Evolutionary conservation across 92 coral and sea anemone genomes (phyloP).

Genomic region (Pocillopora meandrina): DNA sequence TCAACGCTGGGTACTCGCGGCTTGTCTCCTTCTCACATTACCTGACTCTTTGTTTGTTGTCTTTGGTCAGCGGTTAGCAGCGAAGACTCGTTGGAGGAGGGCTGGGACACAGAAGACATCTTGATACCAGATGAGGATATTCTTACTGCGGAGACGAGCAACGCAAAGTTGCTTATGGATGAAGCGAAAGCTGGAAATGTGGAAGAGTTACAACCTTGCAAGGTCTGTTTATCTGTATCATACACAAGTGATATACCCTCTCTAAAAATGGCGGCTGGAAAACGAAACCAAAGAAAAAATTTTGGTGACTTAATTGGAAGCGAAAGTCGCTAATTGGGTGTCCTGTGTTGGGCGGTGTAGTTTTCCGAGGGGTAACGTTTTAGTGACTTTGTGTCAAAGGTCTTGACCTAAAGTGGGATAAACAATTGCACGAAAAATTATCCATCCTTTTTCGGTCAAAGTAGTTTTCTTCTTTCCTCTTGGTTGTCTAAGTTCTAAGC

Average conservation of each 20-base stretch:
- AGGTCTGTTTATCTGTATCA: slow-evolving; percentile 34
- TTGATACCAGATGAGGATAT: slow-evolving; percentile 77
- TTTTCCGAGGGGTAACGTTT: too few relatives aligned
- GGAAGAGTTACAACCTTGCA: slow-evolving; percentile 50
- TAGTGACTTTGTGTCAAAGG: too few relatives aligned
- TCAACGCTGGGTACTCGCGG: not conserved
- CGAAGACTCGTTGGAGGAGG: slow-evolving; percentile 45
- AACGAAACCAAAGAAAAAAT: too few relatives aligned
- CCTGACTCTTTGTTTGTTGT: not conserved
- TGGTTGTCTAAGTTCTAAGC: too few relatives aligned
- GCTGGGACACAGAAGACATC: slow-evolving; percentile 81
- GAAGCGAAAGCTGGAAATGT: slow-evolving; percentile 76
- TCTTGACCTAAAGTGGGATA: too few relatives aligned
- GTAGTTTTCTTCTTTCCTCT: too few relatives aligned
- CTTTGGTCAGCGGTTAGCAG: slow-evolving; percentile 12
- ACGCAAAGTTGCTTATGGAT: slow-evolving; percentile 58
- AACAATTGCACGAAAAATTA: too few relatives aligned
- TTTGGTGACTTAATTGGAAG: too few relatives aligned
- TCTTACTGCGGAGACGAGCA: slow-evolving; percentile 37
- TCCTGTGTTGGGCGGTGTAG: too few relatives aligned
- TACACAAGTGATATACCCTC: not conserved
- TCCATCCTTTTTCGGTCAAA: too few relatives aligned
- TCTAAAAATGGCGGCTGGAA: too few relatives aligned
- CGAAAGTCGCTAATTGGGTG: too few relatives aligned
- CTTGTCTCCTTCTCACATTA: not conserved